Evolutionary conservation across 2,888 invertebrate genomes (phyloP), one percentile per base, ranked within the genome.

Genomic region (Blastobasis adustella): DNA sequence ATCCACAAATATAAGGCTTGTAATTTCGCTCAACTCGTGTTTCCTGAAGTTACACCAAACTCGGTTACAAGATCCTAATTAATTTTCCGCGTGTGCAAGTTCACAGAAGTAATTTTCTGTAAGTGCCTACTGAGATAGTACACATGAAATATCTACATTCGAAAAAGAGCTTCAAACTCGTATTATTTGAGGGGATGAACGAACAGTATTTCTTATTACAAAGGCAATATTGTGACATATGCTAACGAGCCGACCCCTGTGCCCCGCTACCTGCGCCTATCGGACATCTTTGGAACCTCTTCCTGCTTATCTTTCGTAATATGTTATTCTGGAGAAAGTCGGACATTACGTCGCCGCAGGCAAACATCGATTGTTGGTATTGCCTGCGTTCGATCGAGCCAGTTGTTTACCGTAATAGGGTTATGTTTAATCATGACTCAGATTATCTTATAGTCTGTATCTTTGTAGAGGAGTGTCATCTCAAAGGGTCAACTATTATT

Each of bases 261-360:
- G 45, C 47, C 23, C 10, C 6, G 44, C 43, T 77, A 73, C 73
- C 77, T 76, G 79, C 69, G 65, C 63, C 66, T 80, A 77, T 79
- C 77, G 61, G 62, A 64, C 65, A 73, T 74, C 73, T 71, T 68
- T 44, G 46, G 64, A 66, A 69, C 73, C 73, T 76, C 70, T 73
- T 71, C 70, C 71, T 66, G 70, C 71, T 79, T 78, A 79, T 78
- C 79, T 78, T 63, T 62, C 62, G 65, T 68, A 73, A 75, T 77
- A 72, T 66, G 70, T 76, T 74, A 72, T 71, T 71, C 66, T 62
- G 59, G 64, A 66, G 69, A 71, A 76, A 76, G 69, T 71, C 62
- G 61, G 61, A 69, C 65, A 59, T 65, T 61, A 61, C 63, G 60
- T 63, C 62, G 57, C 60, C 59, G 61, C 47, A 53, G 52, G 53